phyloP scores from a whole-genome alignment of 2,888 invertebrate genomes.

The Leptinotarsa peninsularis region DNA sequence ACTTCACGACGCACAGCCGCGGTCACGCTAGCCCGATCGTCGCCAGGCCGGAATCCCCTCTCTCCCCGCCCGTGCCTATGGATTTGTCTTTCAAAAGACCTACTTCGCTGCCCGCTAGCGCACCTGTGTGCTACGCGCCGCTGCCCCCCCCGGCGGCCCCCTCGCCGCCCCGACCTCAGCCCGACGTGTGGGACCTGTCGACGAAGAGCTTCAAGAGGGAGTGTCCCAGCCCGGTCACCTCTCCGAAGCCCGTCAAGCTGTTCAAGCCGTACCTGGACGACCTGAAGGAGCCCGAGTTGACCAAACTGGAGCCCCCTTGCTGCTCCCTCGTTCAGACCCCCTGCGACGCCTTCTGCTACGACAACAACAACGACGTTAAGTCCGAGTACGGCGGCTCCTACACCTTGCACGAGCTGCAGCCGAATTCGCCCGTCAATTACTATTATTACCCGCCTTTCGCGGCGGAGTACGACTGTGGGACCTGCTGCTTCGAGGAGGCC shows the following conservation, averaged over 20 bases:
- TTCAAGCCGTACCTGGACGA: conserved; percentile 83
- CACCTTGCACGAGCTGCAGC: conserved; percentile 64
- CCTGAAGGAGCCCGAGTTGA: conserved; percentile 65
- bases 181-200: conserved; percentile 65
- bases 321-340: conserved; percentile 58
- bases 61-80: conserved; percentile 60
- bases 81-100: conserved; percentile 64
- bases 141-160: conserved; percentile 41
- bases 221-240: conserved; percentile 44
- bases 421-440: conserved; percentile 65
- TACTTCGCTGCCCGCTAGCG: conserved; percentile 49
- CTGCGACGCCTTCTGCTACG: conserved; percentile 45
- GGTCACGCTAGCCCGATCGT: conserved; percentile 55
- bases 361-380: conserved; percentile 56
- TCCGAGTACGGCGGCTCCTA: conserved; percentile 56
- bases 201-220: conserved; percentile 57
- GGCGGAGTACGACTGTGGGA: conserved; percentile 42
- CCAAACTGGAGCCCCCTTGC: conserved; percentile 56
- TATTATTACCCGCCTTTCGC: conserved; percentile 57
- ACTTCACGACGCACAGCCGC: conserved; percentile 60
- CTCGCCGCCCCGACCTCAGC: conserved; percentile 50
- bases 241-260: conserved; percentile 76
- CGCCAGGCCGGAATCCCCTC: conserved; percentile 55
- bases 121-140: conserved; percentile 55
- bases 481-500: conserved; percentile 52